Base-by-base conservation (phyloP, 2,113 vertebrate genomes). In the Corythornis vintsioides region DNA sequence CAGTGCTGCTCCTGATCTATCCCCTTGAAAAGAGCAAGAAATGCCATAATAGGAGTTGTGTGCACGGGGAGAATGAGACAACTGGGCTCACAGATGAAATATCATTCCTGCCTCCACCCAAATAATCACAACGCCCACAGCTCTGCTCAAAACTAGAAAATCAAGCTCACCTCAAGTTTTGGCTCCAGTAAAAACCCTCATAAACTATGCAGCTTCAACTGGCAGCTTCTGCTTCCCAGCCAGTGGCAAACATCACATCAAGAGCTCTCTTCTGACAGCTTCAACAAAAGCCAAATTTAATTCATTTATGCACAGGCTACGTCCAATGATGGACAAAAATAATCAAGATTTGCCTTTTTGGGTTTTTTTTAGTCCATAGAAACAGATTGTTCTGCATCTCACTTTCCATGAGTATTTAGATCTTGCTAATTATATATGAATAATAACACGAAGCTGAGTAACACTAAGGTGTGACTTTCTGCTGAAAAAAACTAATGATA, bases 101-200 rank as follows among this genome's bases (percentile, higher is more conserved):
- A 89, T 94, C 85, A 87, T 74, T 95, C 82, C 91, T 95, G 92
- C 85, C 96, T 96, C 96, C 94, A 92, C 94, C 92, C 95, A 94
- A 93, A 96, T 81, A 95, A 96, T 81, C 94, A 72, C 20, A 56
- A 94, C 92, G 87, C 84, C 91, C 93, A 95, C 96, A 91, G 94
- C 87, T 81, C 92, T 72, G 13, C 71, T 89, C 85, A 81, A 95
- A 96, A 95, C 95, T 88, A 88, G 96, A 95, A 96, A 96, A 93
- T 95, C 94, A 96, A 96, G 95, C 95, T 96, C 93, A 94, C 87
- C 82, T 95, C 89, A 80, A 74, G 72, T 92, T 72, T 87, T 71
- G 89, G 88, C 91, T 92, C 64, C 70, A 81, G 91, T 56, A 67
- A 89, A 93, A 95, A 43, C 47, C 75, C 79, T 86, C 77, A 95